Evolutionary conservation across 2,113 vertebrate genomes (phyloP), one percentile per base, ranked within the genome.

Genomic region (Tor tambroides): DNA sequence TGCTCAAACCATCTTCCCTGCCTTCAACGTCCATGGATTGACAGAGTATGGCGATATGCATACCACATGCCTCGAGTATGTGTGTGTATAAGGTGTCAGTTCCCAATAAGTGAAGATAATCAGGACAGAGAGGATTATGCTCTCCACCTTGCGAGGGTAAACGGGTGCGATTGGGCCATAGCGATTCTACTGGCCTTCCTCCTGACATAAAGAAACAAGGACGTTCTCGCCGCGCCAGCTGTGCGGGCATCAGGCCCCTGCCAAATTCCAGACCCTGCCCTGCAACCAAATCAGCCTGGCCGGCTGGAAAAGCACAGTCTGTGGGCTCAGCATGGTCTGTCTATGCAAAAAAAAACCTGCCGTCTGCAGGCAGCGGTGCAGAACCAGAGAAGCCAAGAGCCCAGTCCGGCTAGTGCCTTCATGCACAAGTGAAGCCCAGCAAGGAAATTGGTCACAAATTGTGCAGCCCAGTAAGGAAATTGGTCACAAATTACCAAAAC

Each of bases 271-370:
- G 23, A 51, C 76, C 83, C 72, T 77, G 72, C 86, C 86, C 84
- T 80, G 87, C 85, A 88, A 88, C 84, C 89, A 88, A 90, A 91
- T 85, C 80, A 89, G 87, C 76, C 76, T 87, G 80, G 78, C 88
- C 84, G 79, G 63, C 85, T 88, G 88, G 83, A 89, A 90, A 90
- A 86, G 71, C 79, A 84, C 89, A 90, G 91, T 88, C 89, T 90
- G 89, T 88, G 89, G 89, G 85, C 85, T 79, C 85, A 90, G 89
- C 87, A 46, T 88, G 89, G 80, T 85, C 87, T 86, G 83, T 83
- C 77, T 75, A 82, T 88, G 87, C 86, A 87, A 89, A 89, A 88
- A 90, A 89, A 88, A 69, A 74, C 23, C 86, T 49, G 56, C 41
- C 78, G 83, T 84, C 90, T 86, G 74, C 76, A 83, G 43, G 87